Percentiles rank a stretch among this genome's conserved stretches.
Conservation (phyloP, 2,113 vertebrate species). For the Corythaeola cristata region DNA sequence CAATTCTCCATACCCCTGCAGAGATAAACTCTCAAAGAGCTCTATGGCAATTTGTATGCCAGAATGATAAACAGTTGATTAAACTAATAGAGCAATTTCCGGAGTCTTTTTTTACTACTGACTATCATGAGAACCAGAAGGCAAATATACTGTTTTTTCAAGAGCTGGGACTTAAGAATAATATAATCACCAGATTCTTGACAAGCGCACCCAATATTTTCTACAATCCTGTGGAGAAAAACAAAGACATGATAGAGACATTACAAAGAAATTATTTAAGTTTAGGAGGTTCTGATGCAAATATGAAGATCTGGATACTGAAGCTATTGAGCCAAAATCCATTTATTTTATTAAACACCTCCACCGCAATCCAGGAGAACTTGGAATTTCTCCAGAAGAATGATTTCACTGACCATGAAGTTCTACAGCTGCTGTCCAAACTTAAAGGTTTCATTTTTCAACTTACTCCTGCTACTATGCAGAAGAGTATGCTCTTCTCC, state of each 20-base stretch:
- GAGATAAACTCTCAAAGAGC: constrained; percentile 79
- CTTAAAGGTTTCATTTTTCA: constrained; percentile 90
- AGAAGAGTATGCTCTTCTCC: constrained; percentile 80
- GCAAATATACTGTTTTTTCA: constrained; percentile 87
- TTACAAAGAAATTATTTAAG: constrained; percentile 82
- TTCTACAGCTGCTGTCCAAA: constrained; percentile 87
- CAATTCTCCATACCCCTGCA: constrained; percentile 81
- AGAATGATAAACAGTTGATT: constrained; percentile 80
- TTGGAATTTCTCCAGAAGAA: constrained; percentile 81
- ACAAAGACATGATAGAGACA: constrained; percentile 76
- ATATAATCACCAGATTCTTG: constrained; percentile 87
- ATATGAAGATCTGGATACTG: constrained; percentile 89
- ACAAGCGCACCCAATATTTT: constrained; percentile 87
- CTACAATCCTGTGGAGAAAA: constrained; percentile 81
- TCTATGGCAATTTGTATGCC: constrained; percentile 87
- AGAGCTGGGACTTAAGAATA: constrained; percentile 85
- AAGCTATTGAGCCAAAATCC: constrained; percentile 93
- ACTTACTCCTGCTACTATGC: constrained; percentile 79
- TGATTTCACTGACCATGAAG: constrained; percentile 81
- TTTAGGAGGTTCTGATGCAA: constrained; percentile 84
- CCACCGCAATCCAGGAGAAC: constrained; percentile 78
- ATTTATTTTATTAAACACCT: constrained; percentile 84
- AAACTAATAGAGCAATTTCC: constrained; percentile 90
- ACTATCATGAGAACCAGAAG: constrained; percentile 79
- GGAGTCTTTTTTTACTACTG: constrained; percentile 87